These are phyloP conservation scores for Stictocephala bisonia DNA, from an alignment of 2,888 invertebrate species.

Conservation along the genomic window DNA sequence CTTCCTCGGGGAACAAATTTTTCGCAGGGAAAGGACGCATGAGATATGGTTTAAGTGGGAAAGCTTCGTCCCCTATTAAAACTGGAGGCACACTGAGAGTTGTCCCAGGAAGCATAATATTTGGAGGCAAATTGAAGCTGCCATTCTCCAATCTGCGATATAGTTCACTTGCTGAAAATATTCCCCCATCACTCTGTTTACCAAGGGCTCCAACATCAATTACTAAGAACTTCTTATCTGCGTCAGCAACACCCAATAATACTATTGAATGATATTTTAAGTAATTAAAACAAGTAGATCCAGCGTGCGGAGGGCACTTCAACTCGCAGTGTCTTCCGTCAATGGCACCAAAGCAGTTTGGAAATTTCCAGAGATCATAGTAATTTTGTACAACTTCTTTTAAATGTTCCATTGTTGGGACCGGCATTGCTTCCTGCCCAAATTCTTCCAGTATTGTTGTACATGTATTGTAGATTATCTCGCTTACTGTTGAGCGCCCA, in stretches of 20 bases:
- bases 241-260: slow-evolving; percentile 46
- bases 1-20: not conserved
- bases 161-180: slow-evolving; percentile 15
- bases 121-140: not conserved
- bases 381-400: not conserved
- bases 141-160: slow-evolving; percentile 18
- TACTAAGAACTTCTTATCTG: slow-evolving; percentile 29
- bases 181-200: slow-evolving; percentile 40
- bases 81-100: slow-evolving; percentile 27
- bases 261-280: slow-evolving; percentile 40
- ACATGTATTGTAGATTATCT: slow-evolving; percentile 14
- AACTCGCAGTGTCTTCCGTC: slow-evolving; percentile 46
- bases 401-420: slow-evolving; percentile 13
- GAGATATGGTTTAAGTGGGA: slow-evolving; percentile 15
- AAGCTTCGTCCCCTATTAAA: slow-evolving; percentile 18
- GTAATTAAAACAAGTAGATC: slow-evolving; percentile 46
- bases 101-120: slow-evolving; percentile 26
- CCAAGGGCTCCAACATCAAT: slow-evolving; percentile 44
- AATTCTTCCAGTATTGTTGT: not conserved
- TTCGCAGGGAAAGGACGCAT: slow-evolving; percentile 15
- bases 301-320: slow-evolving; percentile 24
- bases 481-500: not conserved
- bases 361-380: slow-evolving; percentile 38
- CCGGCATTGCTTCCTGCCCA: not conserved
- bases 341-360: slow-evolving; percentile 43